phyloP scores from a whole-genome alignment of 1,140 invertebrate species.

The Bombus confusus region DNA sequence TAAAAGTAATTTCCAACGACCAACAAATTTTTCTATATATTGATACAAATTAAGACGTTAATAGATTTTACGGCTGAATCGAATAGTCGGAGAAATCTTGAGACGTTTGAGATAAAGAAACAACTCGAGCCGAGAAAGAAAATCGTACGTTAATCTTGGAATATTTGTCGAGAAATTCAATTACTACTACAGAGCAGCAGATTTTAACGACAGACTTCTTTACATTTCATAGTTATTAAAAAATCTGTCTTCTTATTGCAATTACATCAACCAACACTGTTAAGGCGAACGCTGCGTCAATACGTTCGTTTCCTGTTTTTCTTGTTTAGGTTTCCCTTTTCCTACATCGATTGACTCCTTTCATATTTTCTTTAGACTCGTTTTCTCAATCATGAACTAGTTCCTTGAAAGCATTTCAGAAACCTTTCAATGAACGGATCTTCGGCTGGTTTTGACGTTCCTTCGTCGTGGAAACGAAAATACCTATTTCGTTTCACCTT shows the following conservation, averaged over 20 bases:
- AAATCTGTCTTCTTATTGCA: neutral
- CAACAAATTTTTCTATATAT: no score
- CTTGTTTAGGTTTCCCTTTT: neutral
- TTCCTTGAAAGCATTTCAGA: conserved; percentile 7
- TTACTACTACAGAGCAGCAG: neutral
- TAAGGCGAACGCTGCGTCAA: neutral
- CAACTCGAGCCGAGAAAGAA: neutral
- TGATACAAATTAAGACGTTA: no score
- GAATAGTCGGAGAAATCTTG: no score
- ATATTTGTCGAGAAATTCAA: neutral
- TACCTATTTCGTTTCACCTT: neutral
- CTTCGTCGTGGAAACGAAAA: neutral
- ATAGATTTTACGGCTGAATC: no score
- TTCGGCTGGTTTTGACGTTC: neutral
- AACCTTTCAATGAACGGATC: neutral
- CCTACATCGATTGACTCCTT: neutral
- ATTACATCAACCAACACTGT: neutral
- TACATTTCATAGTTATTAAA: neutral
- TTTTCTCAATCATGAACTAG: neutral
- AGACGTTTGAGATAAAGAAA: no score
- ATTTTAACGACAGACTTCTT: no score
- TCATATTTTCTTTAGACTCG: neutral
- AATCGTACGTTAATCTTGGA: neutral
- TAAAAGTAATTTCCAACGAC: no score
- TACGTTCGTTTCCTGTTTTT: neutral